Conservation (phyloP, 1,140 invertebrate species). For the Hyphantria cunea region DNA sequence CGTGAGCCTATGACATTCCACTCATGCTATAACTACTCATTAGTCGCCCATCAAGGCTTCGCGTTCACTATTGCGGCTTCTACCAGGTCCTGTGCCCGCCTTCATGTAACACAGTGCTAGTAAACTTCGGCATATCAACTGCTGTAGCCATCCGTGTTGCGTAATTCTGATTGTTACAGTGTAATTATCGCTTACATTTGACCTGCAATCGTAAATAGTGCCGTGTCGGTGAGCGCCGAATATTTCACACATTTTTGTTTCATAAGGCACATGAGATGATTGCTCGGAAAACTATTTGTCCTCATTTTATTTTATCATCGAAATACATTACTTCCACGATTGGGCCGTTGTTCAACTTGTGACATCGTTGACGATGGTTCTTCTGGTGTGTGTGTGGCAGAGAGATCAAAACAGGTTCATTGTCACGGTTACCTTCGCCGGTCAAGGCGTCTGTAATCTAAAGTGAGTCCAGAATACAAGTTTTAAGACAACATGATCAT, state of each 20-base stretch:
- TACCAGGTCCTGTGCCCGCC: conserved; percentile 32
- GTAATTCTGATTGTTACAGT: conserved; percentile 15
- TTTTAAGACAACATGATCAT: conserved; percentile 19
- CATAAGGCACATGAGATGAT: conserved; percentile 28
- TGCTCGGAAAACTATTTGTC: conserved; percentile 48
- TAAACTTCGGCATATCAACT: conserved; percentile 28
- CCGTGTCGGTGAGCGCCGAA: conserved; percentile 10
- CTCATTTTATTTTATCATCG: conserved; percentile 40
- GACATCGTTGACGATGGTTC: conserved; percentile 25
- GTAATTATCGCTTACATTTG: conserved; percentile 15
- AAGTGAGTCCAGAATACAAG: conserved; percentile 13
- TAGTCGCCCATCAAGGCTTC: conserved; percentile 39
- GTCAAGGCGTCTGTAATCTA: conserved; percentile 38
- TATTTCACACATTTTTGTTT: neutral
- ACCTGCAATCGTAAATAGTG: conserved; percentile 20
- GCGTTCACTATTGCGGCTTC: conserved; percentile 37
- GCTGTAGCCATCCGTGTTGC: conserved; percentile 3
- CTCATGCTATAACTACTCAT: conserved; percentile 39
- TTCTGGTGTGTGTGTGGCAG: conserved; percentile 9
- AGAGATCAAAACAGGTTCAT: conserved; percentile 54
- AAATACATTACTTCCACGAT: too few species aligned
- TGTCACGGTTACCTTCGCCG: conserved; percentile 50
- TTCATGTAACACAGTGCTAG: conserved; percentile 45
- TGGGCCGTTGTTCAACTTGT: conserved; percentile 1
- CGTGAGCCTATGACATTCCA: conserved; percentile 53